These are phyloP conservation scores for Tachycineta bicolor DNA, from an alignment of 2,113 vertebrate species.

Conservation along the genomic window DNA sequence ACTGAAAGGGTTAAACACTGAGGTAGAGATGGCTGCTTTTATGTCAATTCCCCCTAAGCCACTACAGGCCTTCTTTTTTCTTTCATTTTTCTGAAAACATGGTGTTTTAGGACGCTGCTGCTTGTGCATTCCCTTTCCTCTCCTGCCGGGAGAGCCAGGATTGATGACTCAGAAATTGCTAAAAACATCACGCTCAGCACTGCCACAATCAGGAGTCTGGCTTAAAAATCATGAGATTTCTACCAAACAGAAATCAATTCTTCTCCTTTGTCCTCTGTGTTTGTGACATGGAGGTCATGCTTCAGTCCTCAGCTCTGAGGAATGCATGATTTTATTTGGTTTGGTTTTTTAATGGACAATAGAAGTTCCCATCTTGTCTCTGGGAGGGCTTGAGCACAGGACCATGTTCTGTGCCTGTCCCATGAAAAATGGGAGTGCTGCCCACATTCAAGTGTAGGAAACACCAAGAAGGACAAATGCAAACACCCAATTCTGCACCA, in stretches of 20 bases:
- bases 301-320: neutral
- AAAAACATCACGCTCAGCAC: conserved; percentile 52
- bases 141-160: conserved; percentile 17
- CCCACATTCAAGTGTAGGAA: neutral
- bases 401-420: neutral
- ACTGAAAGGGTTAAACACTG: neutral
- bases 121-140: neutral
- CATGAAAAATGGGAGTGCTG: neutral
- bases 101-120: neutral
- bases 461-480: conserved; percentile 14
- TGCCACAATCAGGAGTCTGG: conserved; percentile 6
- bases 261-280: neutral
- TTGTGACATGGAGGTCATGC: neutral
- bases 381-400: neutral
- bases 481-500: conserved; percentile 28
- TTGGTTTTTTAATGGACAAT: neutral
- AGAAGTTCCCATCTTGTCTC: neutral
- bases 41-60: neutral
- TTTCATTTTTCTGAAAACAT: neutral
- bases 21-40: neutral
- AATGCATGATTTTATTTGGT: neutral
- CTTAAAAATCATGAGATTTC: conserved; percentile 52
- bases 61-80: neutral
- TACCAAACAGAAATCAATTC: conserved; percentile 31
- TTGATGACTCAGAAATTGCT: conserved; percentile 65